These are phyloP conservation scores for Eudyptes chrysolophus DNA, from an alignment of 2,113 vertebrate genomes.

Conservation along the genomic window DNA sequence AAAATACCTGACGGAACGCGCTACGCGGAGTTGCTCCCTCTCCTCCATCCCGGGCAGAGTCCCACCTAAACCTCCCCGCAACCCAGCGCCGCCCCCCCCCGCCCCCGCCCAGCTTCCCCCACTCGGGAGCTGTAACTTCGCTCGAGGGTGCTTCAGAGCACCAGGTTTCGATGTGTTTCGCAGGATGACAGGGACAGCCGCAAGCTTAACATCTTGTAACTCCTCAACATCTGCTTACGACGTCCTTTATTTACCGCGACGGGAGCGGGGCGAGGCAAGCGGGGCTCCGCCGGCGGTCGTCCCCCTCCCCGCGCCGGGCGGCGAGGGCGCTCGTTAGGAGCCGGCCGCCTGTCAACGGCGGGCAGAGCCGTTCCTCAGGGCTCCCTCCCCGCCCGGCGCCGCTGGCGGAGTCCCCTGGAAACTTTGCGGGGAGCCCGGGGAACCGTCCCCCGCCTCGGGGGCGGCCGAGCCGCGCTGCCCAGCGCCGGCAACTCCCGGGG, in stretches of 20 bases:
- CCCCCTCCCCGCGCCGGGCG: no score
- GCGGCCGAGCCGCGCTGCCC: no score
- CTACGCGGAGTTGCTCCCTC: no score
- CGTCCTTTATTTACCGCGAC: not conserved
- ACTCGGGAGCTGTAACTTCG: not conserved
- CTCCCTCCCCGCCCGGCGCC: no score
- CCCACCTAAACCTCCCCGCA: rapidly evolving
- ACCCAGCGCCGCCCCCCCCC: not conserved
- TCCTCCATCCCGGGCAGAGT: not conserved
- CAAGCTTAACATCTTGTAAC: not conserved
- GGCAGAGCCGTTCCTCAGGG: no score
- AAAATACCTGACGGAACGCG: rapidly evolving
- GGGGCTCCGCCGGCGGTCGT: not conserved
- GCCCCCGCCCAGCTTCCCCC: not conserved
- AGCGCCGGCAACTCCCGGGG: no score
- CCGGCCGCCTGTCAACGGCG: no score
- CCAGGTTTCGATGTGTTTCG: not conserved
- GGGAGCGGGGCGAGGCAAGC: not conserved
- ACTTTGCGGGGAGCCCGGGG: no score
- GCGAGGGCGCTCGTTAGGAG: no score
- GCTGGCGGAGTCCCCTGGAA: no score
- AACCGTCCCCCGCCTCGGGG: no score
- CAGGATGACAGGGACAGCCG: constrained; percentile 9
- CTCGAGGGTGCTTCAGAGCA: not conserved
- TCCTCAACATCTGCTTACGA: not conserved